These are phyloP conservation scores for Parnassius apollo DNA, from an alignment of 2,888 invertebrate species.

Conservation along the genomic window DNA sequence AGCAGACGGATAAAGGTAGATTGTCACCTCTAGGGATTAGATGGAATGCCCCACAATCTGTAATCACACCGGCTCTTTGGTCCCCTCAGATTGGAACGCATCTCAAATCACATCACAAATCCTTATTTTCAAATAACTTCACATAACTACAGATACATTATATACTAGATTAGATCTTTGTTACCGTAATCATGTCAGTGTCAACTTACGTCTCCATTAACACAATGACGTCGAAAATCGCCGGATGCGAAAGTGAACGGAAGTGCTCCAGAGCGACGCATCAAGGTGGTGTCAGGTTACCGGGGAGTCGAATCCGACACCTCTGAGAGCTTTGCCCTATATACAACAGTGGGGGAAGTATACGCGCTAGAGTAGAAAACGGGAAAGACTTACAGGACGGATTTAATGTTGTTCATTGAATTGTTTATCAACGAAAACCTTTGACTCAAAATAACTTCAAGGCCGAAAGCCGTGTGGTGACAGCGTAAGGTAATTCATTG, in stretches of 20 bases:
- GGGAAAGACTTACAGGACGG: neutral
- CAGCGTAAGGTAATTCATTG: no score
- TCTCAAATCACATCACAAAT: no score
- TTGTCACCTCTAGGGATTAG: no score
- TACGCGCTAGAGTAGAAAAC: conserved; percentile 3
- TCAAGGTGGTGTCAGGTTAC: conserved; percentile 17
- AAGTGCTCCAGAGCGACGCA: conserved; percentile 8
- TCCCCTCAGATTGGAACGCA: no score
- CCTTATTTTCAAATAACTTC: no score
- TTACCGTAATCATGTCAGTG: neutral
- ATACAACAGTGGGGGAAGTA: conserved; percentile 9
- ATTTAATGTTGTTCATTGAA: neutral
- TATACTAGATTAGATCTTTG: no score
- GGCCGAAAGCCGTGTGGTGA: neutral
- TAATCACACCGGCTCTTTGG: no score
- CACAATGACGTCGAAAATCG: conserved; percentile 9
- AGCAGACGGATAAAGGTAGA: no score
- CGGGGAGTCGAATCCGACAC: conserved; percentile 25
- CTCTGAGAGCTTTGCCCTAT: conserved; percentile 27
- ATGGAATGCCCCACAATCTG: no score
- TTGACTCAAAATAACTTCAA: neutral
- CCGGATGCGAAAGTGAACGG: conserved; percentile 23
- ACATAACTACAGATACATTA: no score
- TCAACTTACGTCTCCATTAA: neutral
- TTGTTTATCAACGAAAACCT: neutral